Evolutionary conservation across 92 coral and sea anemone species (phyloP).

Genomic region (Diadumene lineata): DNA sequence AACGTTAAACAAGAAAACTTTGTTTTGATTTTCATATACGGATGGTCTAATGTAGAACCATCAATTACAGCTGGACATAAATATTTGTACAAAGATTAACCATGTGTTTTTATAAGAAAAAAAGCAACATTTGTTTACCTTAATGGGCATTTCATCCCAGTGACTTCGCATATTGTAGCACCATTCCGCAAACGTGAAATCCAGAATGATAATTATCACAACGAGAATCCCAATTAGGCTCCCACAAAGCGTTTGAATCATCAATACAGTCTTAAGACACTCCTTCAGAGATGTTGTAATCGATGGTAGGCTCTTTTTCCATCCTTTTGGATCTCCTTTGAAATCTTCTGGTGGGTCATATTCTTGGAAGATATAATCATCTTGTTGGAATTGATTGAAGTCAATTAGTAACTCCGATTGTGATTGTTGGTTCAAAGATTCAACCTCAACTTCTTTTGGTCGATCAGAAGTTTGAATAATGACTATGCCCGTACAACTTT

Average conservation of each 20-base stretch:
- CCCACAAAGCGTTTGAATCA: conserved; percentile 45
- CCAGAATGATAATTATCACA: conserved; percentile 35
- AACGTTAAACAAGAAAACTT: too few relatives aligned
- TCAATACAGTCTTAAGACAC: conserved; percentile 32
- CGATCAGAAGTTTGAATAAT: not conserved
- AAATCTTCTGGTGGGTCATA: conserved; percentile 38
- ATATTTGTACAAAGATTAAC: too few relatives aligned
- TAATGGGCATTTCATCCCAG: conserved; percentile 46
- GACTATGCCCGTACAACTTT: conserved; percentile 16
- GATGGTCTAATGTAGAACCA: too few relatives aligned
- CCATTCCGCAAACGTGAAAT: conserved; percentile 61
- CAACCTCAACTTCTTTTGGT: not conserved
- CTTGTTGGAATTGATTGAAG: conserved; percentile 39
- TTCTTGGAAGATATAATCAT: conserved; percentile 60
- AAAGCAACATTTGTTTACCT: too few relatives aligned
- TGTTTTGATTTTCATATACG: too few relatives aligned
- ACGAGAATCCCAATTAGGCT: conserved; percentile 38
- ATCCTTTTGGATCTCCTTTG: conserved; percentile 36
- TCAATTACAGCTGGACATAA: too few relatives aligned
- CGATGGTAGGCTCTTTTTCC: conserved; percentile 45
- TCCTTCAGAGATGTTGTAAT: conserved; percentile 21
- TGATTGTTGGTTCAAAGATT: not conserved
- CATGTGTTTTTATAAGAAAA: too few relatives aligned
- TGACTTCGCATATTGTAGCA: conserved; percentile 44
- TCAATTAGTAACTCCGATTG: conserved; percentile 11